Conservation (phyloP, 1,140 invertebrate species). For the Catajapyx aquilonaris region DNA sequence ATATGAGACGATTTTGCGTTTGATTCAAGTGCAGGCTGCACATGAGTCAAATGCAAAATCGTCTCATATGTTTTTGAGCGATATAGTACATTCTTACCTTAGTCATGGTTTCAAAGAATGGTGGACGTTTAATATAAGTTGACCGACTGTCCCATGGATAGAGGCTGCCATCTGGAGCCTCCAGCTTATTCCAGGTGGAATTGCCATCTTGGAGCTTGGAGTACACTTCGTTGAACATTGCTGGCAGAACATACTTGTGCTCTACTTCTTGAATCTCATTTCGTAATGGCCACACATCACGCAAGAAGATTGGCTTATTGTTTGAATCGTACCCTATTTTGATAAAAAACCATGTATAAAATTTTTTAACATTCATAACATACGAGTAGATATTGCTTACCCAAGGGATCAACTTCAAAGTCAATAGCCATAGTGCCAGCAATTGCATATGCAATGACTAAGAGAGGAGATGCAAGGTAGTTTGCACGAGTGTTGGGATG, state of each 20-base stretch:
- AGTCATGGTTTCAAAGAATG: constrained; percentile 84
- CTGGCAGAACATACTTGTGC: constrained; percentile 71
- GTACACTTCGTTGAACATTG: constrained; percentile 97
- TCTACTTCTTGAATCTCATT: constrained; percentile 78
- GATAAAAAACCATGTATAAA: constrained; percentile 3
- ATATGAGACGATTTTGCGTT: no score
- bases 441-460: constrained; percentile 93
- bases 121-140: constrained; percentile 91
- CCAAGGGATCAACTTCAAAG: constrained; percentile 73
- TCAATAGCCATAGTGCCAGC: constrained; percentile 87
- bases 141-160: constrained; percentile 83
- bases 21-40: no score
- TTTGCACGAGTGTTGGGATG: constrained; percentile 91
- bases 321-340: constrained; percentile 36
- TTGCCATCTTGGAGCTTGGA: constrained; percentile 69
- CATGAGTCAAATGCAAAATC: no score
- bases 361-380: background rate
- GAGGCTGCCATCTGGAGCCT: constrained; percentile 55
- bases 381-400: constrained; percentile 22
- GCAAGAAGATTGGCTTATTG: constrained; percentile 55
- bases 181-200: constrained; percentile 58
- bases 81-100: constrained; percentile 32
- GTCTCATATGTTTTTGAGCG: no score
- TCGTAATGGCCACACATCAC: constrained; percentile 91
- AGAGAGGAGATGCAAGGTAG: constrained; percentile 82